Percentiles rank a stretch among this genome's conserved stretches.
phyloP scores from a whole-genome alignment of 1,140 invertebrate species.

The Drosophila sproati region DNA sequence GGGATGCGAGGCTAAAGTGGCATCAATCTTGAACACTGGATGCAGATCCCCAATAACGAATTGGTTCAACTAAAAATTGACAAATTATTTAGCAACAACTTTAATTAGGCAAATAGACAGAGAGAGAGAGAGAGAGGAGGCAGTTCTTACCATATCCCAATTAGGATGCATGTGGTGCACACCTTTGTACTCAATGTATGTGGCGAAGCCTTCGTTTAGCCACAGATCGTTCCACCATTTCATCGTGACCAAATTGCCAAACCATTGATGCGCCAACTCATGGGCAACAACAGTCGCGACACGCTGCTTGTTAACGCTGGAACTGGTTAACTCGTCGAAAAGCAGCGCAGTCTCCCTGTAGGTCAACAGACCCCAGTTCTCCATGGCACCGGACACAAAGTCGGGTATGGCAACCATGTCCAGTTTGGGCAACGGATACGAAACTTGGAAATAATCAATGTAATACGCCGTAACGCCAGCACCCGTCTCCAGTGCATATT shows the following conservation, averaged over 20 bases:
- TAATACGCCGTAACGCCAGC: constrained; percentile 93
- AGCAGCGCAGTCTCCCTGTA: constrained; percentile 93
- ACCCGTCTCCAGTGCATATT: constrained; percentile 92
- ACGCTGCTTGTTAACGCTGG: constrained; percentile 90
- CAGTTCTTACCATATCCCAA: constrained; percentile 91
- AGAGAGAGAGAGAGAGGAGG: not conserved
- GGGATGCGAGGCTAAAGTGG: constrained; percentile 93
- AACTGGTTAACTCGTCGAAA: constrained; percentile 89
- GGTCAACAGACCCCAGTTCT: constrained; percentile 96
- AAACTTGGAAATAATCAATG: constrained; percentile 93
- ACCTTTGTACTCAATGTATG: constrained; percentile 93
- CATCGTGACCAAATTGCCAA: constrained; percentile 95
- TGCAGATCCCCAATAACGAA: constrained; percentile 91
- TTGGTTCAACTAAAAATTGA: constrained; percentile 87
- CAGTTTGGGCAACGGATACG: constrained; percentile 94
- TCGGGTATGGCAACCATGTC: constrained; percentile 97
- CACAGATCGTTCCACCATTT: constrained; percentile 97
- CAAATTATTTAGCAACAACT: constrained; percentile 29
- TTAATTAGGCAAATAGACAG: not conserved
- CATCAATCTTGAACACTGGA: constrained; percentile 90
- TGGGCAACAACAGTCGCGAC: constrained; percentile 94
- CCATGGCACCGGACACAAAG: constrained; percentile 97
- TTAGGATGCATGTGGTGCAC: constrained; percentile 89
- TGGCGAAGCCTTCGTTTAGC: constrained; percentile 97
- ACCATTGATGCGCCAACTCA: constrained; percentile 97